These are phyloP conservation scores for Sisor rabdophorus DNA, from an alignment of 2,113 vertebrate species.

Conservation along the genomic window DNA sequence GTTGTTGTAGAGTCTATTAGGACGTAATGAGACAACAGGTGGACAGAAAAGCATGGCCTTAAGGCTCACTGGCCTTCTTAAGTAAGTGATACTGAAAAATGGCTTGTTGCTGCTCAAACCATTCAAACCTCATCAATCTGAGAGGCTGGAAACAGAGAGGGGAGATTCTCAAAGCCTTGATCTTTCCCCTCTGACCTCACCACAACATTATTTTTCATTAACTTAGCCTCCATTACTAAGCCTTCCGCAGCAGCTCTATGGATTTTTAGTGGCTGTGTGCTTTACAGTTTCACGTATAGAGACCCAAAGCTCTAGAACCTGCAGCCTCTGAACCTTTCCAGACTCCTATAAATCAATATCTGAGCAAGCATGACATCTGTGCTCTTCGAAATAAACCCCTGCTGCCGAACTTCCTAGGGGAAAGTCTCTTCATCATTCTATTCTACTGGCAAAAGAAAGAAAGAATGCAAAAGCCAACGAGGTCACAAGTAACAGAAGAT, in stretches of 20 bases:
- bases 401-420: conserved; percentile 34
- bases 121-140: conserved; percentile 67
- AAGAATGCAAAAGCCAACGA: conserved; percentile 33
- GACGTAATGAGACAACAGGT: conserved; percentile 65
- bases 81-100: conserved; percentile 70
- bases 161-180: conserved; percentile 64
- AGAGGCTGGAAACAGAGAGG: conserved; percentile 62
- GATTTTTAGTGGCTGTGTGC: conserved; percentile 41
- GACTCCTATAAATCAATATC: conserved; percentile 62
- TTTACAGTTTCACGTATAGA: conserved; percentile 54
- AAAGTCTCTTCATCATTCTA: conserved; percentile 43
- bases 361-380: conserved; percentile 56
- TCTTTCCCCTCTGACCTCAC: conserved; percentile 68
- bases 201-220: conserved; percentile 75
- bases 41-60: conserved; percentile 51
- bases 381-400: conserved; percentile 41
- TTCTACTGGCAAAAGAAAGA: conserved; percentile 18
- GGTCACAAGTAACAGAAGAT: conserved; percentile 31
- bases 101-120: conserved; percentile 53
- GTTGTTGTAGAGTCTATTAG: conserved; percentile 36
- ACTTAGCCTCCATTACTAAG: conserved; percentile 58
- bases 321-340: conserved; percentile 42
- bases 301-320: conserved; percentile 37
- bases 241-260: conserved; percentile 22
- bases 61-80: conserved; percentile 55